phyloP scores from a whole-genome alignment of 2,888 invertebrate species.

The Ypsolopha scabrella region DNA sequence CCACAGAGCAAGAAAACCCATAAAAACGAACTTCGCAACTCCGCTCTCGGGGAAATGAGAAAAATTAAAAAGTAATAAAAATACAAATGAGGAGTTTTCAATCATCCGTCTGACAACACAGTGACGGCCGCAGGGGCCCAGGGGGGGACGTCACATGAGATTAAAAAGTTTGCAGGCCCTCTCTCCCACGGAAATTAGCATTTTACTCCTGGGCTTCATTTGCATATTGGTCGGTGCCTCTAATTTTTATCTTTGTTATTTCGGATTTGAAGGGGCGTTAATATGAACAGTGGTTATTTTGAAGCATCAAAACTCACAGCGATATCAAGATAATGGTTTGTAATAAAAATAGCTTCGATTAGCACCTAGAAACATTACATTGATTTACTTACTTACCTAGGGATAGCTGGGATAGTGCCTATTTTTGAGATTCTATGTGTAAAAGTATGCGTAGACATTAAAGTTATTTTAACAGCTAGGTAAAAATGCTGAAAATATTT shows the following conservation, averaged over 20 bases:
- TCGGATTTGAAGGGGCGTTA: not conserved
- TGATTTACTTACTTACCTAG: no score
- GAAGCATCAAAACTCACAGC: no score
- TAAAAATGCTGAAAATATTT: no score
- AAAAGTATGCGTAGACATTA: no score
- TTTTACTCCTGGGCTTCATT: slow-evolving; percentile 52
- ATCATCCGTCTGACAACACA: slow-evolving; percentile 58
- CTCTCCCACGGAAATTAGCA: slow-evolving; percentile 69
- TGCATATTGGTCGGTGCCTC: slow-evolving; percentile 38
- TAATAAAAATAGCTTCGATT: no score
- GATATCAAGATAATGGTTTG: no score
- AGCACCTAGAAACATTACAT: no score
- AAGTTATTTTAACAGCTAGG: no score
- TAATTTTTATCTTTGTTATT: slow-evolving; percentile 2
- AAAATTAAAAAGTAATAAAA: slow-evolving; percentile 70
- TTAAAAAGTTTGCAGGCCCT: slow-evolving; percentile 60
- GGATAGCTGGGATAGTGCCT: no score
- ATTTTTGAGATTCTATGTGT: no score
- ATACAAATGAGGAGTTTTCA: slow-evolving; percentile 66
- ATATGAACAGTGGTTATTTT: no score
- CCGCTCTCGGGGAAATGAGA: slow-evolving; percentile 51
- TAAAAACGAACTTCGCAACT: slow-evolving; percentile 13
- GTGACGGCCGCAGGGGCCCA: slow-evolving; percentile 16
- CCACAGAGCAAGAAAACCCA: not conserved
- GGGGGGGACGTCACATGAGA: slow-evolving; percentile 61